Evolutionary conservation across 2,797 vertebrate species (phyloP).

Genomic region (Holocentrus rufus): DNA sequence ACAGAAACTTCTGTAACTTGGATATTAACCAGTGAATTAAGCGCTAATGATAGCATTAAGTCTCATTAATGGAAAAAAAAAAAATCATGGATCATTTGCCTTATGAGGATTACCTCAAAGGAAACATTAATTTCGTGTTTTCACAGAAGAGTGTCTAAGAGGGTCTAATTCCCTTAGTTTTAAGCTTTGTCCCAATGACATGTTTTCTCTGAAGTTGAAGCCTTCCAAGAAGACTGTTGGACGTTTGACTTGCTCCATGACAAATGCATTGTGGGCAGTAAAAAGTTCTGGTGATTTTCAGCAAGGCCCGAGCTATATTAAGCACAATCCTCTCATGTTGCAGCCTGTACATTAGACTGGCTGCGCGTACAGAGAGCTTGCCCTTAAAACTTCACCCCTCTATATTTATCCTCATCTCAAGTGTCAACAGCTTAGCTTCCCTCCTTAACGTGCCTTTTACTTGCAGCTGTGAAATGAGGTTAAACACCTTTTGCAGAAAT

Average conservation of each 20-base stretch:
- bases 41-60: constrained; percentile 65
- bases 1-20: constrained; percentile 64
- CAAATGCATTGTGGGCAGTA: neutral
- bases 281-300: constrained; percentile 7
- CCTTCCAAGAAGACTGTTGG: neutral
- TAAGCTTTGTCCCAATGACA: constrained; percentile 26
- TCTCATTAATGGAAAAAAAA: constrained; percentile 57
- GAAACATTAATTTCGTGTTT: constrained; percentile 40
- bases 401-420: constrained; percentile 61
- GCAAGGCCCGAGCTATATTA: constrained; percentile 49
- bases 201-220: constrained; percentile 2
- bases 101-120: constrained; percentile 46
- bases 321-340: constrained; percentile 56
- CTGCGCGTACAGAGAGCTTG: constrained; percentile 41
- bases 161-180: neutral
- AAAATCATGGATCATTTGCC: constrained; percentile 64
- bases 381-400: constrained; percentile 39
- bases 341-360: constrained; percentile 34
- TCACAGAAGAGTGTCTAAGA: constrained; percentile 25
- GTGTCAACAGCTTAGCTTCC: constrained; percentile 33
- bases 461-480: constrained; percentile 38
- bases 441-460: constrained; percentile 25
- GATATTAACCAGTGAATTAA: constrained; percentile 75
- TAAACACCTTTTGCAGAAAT: constrained; percentile 37
- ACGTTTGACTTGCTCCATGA: neutral